Base-by-base conservation (phyloP, 1,140 invertebrate species). In the Drosophila repleta region DNA sequence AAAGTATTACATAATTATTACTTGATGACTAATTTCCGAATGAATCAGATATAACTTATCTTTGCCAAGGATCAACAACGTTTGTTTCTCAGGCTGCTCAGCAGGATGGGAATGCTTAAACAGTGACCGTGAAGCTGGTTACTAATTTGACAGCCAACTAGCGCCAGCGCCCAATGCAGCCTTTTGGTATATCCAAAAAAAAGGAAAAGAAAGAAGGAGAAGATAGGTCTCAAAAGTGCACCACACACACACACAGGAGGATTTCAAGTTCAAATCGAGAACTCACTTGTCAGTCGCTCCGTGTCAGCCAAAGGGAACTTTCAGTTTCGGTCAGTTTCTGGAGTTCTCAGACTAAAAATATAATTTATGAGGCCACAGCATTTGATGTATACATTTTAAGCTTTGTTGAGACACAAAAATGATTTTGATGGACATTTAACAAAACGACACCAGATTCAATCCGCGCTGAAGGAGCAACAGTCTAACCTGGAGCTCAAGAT, bases 361-460 rank as follows among this genome's bases (percentile, higher is more conserved):
- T 88, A 88, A 88, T 88, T 88, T 88, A 88, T 88, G 79, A 71
- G 68, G 45, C 57, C 62, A 79, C 37, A 66, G 64, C 71, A 88
- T 88, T 83, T 88, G 83, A 88, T 88, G 83, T 88, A 88, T 83
- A 88, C 83, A 88, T 88, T 88, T 83, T 66, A 76, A 65, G 80
- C 63, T 49, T 79, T 88, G 75, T 79, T 75, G 79, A 76, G 83
- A 88, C 83, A 88, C 83, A 79, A 88, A 88, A 88, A 82, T 83
- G 83, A 88, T 82, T 88, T 88, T 88, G 83, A 88, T 88, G 83
- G 83, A 88, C 83, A 88, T 81, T 88, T 88, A 83, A 79, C 83
- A 88, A 88, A 85, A 88, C 83, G 83, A 88, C 83, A 88, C 83
- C 83, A 88, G 70, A 52, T 41, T 52, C 60, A 60, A 43, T 52